phyloP scores from a whole-genome alignment of 1,140 invertebrate genomes.

The Drosophila arawakana region DNA sequence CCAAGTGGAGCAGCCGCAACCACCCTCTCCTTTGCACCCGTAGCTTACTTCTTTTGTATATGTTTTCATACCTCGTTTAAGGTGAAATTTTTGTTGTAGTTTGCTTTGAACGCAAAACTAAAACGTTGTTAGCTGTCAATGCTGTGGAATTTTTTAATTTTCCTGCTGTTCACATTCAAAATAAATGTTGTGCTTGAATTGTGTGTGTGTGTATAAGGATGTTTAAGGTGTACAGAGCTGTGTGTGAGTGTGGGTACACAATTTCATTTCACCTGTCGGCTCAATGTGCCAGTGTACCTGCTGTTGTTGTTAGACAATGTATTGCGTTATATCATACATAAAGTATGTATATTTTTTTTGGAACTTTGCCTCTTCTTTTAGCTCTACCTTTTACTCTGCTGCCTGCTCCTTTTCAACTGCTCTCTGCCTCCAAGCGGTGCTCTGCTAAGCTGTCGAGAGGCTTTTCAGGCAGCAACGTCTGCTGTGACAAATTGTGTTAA shows the following conservation, averaged over 20 bases:
- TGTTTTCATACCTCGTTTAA: constrained; percentile 34
- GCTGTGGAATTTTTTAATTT: constrained; percentile 58
- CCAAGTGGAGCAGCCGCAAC: constrained; percentile 4
- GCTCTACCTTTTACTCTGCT: neutral
- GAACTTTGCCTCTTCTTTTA: neutral
- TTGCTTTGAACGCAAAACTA: constrained; percentile 12
- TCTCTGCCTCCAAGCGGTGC: neutral
- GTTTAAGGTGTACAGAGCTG: neutral
- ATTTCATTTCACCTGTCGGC: constrained; percentile 67
- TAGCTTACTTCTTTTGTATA: neutral
- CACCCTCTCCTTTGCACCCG: neutral
- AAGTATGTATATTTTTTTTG: constrained; percentile 18
- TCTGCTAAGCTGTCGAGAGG: constrained; percentile 47
- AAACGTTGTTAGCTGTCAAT: constrained; percentile 57
- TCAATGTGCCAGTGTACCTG: constrained; percentile 52
- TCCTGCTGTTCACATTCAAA: constrained; percentile 46
- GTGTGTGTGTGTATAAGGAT: neutral
- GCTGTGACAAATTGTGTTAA: constrained; percentile 76
- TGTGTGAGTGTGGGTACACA: constrained; percentile 29
- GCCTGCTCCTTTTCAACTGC: too few species aligned
- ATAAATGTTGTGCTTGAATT: constrained; percentile 32
- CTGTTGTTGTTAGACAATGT: constrained; percentile 41
- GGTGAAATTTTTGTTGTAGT: constrained; percentile 35
- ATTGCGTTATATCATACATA: constrained; percentile 28
- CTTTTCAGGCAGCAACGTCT: constrained; percentile 45